Evolutionary conservation across 2,888 invertebrate genomes (phyloP), one percentile per base, ranked within the genome.

Genomic region (Pristionchus mayeri): DNA sequence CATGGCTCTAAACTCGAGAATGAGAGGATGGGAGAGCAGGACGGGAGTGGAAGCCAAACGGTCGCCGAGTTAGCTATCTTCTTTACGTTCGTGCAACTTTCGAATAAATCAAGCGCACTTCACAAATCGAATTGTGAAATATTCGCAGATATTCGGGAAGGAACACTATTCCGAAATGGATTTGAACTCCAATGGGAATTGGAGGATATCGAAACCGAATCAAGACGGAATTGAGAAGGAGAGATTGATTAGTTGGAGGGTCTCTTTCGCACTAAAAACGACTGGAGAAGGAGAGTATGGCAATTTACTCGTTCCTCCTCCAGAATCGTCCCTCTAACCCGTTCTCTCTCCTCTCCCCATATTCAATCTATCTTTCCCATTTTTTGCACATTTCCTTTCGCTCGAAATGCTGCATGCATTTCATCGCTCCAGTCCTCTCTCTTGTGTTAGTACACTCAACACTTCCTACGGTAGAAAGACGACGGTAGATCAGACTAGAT

Each of bases 311-410:
- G 7, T n/a, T 54, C 54, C 21, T 34, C n/a, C n/a, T n/a, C 30
- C 40, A 21, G 34, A 67, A 34, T 67, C 67, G 37, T 18, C 67
- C 18, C 37, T 54, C 37, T 40, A 11, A 30, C 67, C 67, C 21
- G 37, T 67, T 37, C 67, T 57, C 75, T 44, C 40, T 40, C 48
- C 48, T 50, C 48, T 48, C 50, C 21, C 76, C 40, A 40, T 40
- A 71, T 71, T 71, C 71, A 48, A 76, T 76, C 24, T 13, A 76
- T 76, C 67, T 76, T 71, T 76, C 48, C 30, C 7, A 24, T 76
- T 76, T 75, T 76, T 48, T 50, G 76, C 48, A 24, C 24, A 3
- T 48, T 76, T 40, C 40, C 50, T 48, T 48, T 75, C 44, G 24
- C 48, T 48, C 24, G 67, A 30, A 37, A 67, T 67, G 37, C 30